Evolutionary conservation across 2,797 vertebrate genomes (phyloP).

Genomic region (Esox lucius): DNA sequence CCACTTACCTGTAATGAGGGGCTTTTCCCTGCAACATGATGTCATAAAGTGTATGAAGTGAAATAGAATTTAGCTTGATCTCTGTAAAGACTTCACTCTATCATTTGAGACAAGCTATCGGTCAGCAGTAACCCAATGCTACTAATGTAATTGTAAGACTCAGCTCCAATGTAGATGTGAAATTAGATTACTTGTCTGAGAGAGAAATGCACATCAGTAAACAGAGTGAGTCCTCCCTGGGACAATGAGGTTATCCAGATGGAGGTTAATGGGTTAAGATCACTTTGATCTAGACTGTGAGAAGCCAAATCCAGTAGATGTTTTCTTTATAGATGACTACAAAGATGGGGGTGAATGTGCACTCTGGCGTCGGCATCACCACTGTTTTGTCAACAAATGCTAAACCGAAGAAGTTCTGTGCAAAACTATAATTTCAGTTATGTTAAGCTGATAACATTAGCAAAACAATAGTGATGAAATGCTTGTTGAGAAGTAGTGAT

Average conservation of each 20-base stretch:
- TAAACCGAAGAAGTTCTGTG: neutral
- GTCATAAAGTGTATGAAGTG: constrained; percentile 8
- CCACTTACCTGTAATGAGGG: neutral
- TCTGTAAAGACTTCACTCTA: neutral
- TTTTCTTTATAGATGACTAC: neutral
- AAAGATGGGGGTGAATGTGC: neutral
- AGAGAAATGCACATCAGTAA: constrained; percentile 42
- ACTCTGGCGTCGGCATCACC: too few species aligned
- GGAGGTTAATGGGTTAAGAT: constrained; percentile 26
- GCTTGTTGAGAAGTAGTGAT: neutral
- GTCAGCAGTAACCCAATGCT: constrained; percentile 25
- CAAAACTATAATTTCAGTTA: neutral
- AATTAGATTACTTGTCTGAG: constrained; percentile 56
- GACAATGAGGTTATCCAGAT: constrained; percentile 46
- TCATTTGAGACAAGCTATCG: constrained; percentile 15
- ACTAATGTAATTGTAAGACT: constrained; percentile 50
- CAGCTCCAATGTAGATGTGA: constrained; percentile 26
- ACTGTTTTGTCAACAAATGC: neutral
- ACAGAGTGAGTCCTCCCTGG: constrained; percentile 37
- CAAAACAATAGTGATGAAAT: neutral
- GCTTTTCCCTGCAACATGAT: neutral
- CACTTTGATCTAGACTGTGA: constrained; percentile 9
- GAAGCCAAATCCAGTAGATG: neutral
- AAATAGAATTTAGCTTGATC: neutral
- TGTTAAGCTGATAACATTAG: neutral